These are phyloP conservation scores for Numenius arquata DNA, from an alignment of 2,113 vertebrate genomes.

Conservation along the genomic window DNA sequence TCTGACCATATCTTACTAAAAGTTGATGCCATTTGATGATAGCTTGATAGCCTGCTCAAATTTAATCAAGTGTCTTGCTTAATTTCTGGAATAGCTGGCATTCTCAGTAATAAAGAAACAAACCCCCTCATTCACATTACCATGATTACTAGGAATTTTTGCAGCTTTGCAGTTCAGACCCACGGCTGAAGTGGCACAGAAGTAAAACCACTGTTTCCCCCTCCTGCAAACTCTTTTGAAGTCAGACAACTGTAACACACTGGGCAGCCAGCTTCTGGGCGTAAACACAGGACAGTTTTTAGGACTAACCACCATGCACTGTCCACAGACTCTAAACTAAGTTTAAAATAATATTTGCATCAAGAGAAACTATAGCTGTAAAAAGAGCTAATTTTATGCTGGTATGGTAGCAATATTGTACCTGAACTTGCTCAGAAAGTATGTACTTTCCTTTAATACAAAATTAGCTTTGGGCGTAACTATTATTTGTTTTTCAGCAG, in stretches of 20 bases:
- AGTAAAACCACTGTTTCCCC: not conserved
- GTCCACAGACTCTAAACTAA: slow-evolving; percentile 6
- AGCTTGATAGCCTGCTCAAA: not conserved
- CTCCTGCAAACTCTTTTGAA: not conserved
- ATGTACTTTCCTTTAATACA: slow-evolving; percentile 3
- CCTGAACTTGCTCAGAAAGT: slow-evolving; percentile 3
- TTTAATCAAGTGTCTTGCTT: not conserved
- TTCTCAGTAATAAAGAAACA: not conserved
- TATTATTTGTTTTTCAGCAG: slow-evolving; percentile 51
- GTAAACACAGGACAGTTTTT: slow-evolving; percentile 45
- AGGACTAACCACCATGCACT: slow-evolving; percentile 14
- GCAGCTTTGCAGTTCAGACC: not conserved
- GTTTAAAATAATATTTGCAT: slow-evolving; percentile 58
- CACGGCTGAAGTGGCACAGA: not conserved
- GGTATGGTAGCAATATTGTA: not conserved
- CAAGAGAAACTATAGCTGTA: slow-evolving; percentile 3
- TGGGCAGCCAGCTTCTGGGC: not conserved
- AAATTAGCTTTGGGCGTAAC: slow-evolving; percentile 51
- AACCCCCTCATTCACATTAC: not conserved
- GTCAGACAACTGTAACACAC: not conserved
- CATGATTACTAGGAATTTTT: not conserved
- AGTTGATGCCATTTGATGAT: slow-evolving; percentile 21
- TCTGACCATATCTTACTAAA: slow-evolving; percentile 25
- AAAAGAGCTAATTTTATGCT: slow-evolving; percentile 35
- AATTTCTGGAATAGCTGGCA: not conserved